These are phyloP conservation scores for Cynoglossus semilaevis DNA, from an alignment of 2,113 vertebrate genomes.

Conservation along the genomic window DNA sequence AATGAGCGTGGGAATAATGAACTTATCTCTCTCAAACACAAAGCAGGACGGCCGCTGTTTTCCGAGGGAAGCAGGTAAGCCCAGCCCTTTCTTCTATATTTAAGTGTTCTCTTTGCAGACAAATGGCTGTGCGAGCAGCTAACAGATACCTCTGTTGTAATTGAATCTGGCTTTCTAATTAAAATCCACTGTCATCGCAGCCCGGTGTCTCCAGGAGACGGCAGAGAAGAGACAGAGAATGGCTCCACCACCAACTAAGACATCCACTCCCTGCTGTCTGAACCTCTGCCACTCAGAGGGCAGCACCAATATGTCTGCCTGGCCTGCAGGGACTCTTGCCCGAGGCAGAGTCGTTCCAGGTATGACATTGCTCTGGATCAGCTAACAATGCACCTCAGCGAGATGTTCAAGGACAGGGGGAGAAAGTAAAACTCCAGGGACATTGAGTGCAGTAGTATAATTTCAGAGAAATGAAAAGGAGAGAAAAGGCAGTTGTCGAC, in stretches of 20 bases:
- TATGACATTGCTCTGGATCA: conserved; percentile 50
- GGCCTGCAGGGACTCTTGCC: conserved; percentile 44
- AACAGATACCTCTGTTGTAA: conserved; percentile 25
- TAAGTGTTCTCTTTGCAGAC: conserved; percentile 6
- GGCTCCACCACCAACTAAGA: conserved; percentile 15
- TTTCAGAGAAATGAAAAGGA: conserved; percentile 36
- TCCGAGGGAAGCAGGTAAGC: conserved; percentile 9
- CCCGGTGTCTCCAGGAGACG: conserved; percentile 24
- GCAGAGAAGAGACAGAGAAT: conserved; percentile 14
- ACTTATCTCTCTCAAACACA: conserved; percentile 52
- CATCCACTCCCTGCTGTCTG: conserved; percentile 16
- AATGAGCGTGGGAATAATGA: too few species aligned
- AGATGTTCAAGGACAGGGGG: conserved; percentile 63
- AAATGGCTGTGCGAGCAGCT: conserved; percentile 7
- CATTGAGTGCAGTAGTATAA: conserved; percentile 46
- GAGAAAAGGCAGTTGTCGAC: conserved; percentile 54
- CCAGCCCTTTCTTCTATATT: neutral
- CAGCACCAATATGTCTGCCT: conserved; percentile 29
- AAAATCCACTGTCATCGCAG: conserved; percentile 35
- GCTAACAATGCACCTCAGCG: conserved; percentile 43
- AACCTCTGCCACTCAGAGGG: conserved; percentile 25
- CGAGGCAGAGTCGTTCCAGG: conserved; percentile 46
- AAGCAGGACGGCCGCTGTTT: neutral
- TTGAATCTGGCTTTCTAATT: conserved; percentile 45
- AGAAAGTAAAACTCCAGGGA: conserved; percentile 50